These are phyloP conservation scores for Gortyna flavago DNA, from an alignment of 2,888 invertebrate species.

Conservation along the genomic window DNA sequence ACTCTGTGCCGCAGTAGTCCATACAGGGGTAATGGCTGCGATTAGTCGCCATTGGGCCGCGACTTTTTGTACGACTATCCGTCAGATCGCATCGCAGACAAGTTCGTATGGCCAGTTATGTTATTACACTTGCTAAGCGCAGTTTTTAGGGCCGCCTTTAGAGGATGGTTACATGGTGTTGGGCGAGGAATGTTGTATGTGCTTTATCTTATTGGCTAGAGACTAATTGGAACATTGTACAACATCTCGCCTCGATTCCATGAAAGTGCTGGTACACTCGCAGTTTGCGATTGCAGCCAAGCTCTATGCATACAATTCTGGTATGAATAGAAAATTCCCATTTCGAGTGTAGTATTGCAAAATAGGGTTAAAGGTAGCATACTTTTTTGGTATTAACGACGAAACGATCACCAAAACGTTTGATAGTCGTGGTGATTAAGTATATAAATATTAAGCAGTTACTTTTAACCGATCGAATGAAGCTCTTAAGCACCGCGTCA, in stretches of 20 bases:
- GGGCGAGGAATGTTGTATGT: conserved; percentile 23
- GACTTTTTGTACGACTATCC: conserved; percentile 69
- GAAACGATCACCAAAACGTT: neutral
- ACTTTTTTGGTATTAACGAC: neutral
- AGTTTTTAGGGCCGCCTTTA: conserved; percentile 46
- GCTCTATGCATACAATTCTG: neutral
- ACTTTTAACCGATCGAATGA: neutral
- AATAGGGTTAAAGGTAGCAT: neutral
- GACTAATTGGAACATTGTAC: conserved; percentile 41
- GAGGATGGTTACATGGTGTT: conserved; percentile 46
- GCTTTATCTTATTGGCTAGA: conserved; percentile 25
- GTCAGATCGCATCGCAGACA: conserved; percentile 67
- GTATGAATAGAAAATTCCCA: neutral
- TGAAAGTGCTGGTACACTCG: neutral
- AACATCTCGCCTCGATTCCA: neutral
- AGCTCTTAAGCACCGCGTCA: neutral
- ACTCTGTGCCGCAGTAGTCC: conserved; percentile 60
- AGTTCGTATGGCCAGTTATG: conserved; percentile 60
- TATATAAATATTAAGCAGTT: neutral
- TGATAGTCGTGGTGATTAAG: neutral
- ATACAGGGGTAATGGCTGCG: conserved; percentile 71
- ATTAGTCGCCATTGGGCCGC: conserved; percentile 71
- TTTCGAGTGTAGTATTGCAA: neutral
- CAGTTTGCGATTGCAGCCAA: neutral
- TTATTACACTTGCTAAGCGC: conserved; percentile 68